Conservation (phyloP, 2,888 invertebrate species). For the Rotaria sp. region DNA sequence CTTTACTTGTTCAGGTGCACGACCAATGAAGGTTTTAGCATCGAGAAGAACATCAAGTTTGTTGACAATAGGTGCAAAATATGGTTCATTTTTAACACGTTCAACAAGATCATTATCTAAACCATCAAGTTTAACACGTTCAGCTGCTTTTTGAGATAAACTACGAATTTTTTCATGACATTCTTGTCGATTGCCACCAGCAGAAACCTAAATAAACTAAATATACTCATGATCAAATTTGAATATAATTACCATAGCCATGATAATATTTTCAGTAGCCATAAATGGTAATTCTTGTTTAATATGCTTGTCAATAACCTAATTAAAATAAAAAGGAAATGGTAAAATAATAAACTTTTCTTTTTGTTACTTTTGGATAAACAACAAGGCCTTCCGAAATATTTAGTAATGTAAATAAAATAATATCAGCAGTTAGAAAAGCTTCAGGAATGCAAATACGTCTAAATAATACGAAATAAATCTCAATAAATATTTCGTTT, state of each 20-base stretch:
- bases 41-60: constrained; percentile 71
- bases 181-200: constrained; percentile 85
- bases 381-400: constrained; percentile 89
- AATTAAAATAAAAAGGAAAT: not conserved
- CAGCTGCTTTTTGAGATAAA: constrained; percentile 80
- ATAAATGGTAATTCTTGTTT: constrained; percentile 87
- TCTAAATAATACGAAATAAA: constrained; percentile 53
- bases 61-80: constrained; percentile 71
- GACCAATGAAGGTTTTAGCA: constrained; percentile 76
- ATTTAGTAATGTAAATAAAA: constrained; percentile 78
- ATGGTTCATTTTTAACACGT: constrained; percentile 68
- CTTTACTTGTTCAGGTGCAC: constrained; percentile 72
- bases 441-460: constrained; percentile 82
- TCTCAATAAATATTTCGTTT: not conserved
- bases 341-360: not conserved
- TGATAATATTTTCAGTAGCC: constrained; percentile 92
- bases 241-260: constrained; percentile 85
- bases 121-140: constrained; percentile 75
- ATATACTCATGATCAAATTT: not conserved
- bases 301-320: constrained; percentile 69
- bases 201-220: constrained; percentile 45
- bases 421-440: constrained; percentile 82
- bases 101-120: constrained; percentile 82
- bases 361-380: constrained; percentile 68
- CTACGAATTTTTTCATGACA: constrained; percentile 91